Conservation (phyloP, 2,888 invertebrate species). For the Thereva nobilitata region DNA sequence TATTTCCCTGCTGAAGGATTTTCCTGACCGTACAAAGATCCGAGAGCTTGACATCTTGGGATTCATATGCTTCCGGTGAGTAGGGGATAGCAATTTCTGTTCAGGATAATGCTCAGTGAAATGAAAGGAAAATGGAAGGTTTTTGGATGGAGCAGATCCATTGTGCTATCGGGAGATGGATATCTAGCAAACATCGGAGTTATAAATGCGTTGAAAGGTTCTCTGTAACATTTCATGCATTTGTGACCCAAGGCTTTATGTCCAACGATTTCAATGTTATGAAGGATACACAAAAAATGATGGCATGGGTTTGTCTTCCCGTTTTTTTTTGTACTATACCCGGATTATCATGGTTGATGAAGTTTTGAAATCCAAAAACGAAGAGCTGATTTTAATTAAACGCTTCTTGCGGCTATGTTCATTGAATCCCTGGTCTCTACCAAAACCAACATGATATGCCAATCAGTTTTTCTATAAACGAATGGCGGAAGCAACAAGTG, state of each 20-base stretch:
- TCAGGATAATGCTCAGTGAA: slow-evolving; percentile 18
- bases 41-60: slow-evolving; percentile 31
- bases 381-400: not conserved
- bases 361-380: not conserved
- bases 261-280: not conserved
- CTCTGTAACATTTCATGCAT: slow-evolving; percentile 14
- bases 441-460: not conserved
- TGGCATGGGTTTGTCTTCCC: no score
- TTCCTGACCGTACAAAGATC: slow-evolving; percentile 29
- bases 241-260: slow-evolving; percentile 1
- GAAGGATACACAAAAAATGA: slow-evolving; percentile 7
- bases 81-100: slow-evolving; percentile 24
- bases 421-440: not conserved
- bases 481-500: slow-evolving; percentile 19
- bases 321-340: no score
- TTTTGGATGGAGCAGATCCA: slow-evolving; percentile 27
- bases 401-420: slow-evolving; percentile 1
- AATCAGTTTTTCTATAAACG: not conserved
- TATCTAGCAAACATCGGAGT: slow-evolving; percentile 26
- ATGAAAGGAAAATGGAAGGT: slow-evolving; percentile 28
- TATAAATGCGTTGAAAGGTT: slow-evolving; percentile 28
- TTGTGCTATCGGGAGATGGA: slow-evolving; percentile 31
- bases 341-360: no score
- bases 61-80: slow-evolving; percentile 34
- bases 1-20: slow-evolving; percentile 24